Evolutionary conservation across 2,888 invertebrate species (phyloP), one percentile per base, ranked within the genome.

Genomic region (Amblyteles armatorius): DNA sequence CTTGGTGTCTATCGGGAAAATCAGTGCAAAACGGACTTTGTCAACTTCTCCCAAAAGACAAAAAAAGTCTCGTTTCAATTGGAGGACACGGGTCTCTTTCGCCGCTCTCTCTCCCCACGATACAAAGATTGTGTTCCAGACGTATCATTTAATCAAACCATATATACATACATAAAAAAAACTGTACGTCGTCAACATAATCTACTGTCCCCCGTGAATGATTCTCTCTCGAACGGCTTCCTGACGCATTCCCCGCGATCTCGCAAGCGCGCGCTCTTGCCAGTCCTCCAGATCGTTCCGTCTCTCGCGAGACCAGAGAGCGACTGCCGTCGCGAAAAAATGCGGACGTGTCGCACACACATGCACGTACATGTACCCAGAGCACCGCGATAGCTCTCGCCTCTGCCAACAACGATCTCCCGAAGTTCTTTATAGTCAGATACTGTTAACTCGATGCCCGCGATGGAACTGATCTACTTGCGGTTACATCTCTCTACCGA

Each of bases 311-410:
- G 33, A 40, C 40, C 79, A 71, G 74, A 79, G 71, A 76, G 65
- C 3, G 13, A 48, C 16, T 50, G 19, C 71, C 36, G 44, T 33
- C 48, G 48, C 68, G 60, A 76, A 79, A 83, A 72, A 83, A 76
- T 73, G 69, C 79, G 68, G 29, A 76, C 71, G 71, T 80, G 76
- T 83, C 79, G 74, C 69, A n/a, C 71, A 29, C 67, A 74, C 50
- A 65, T 11, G 48, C 50, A 6, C 52, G 19, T 3, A 40, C 2
- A 11, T 40, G 5, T 19, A 52, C 5, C 13, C 52, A 5, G 19
- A 6, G 52, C 22, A 7, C 40, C 13, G 55, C n/a, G 52, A 74
- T 76, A 40, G 19, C 69, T 79, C 71, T 65, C 57, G 55, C 55
- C 3, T 26, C 50, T 73, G 52, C 13, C 36, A 55, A 11, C 68